Evolutionary conservation across 2,113 vertebrate species (phyloP).

Genomic region (Platycercus adscitus): DNA sequence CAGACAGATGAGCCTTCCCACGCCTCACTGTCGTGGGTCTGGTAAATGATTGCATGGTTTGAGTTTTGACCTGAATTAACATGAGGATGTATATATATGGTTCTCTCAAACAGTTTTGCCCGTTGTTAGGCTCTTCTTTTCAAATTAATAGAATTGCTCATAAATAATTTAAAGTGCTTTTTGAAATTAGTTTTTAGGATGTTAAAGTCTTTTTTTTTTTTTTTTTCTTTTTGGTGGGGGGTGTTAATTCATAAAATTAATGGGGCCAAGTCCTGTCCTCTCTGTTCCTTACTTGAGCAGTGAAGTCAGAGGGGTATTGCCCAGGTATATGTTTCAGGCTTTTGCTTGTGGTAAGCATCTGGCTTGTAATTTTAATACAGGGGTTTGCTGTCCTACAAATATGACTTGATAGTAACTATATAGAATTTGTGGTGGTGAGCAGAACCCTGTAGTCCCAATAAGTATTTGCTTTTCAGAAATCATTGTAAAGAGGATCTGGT

Average conservation of each 20-base stretch:
- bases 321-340: neutral
- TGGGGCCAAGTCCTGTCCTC: neutral
- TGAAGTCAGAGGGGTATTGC: neutral
- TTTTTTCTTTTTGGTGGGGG: neutral
- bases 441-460: neutral
- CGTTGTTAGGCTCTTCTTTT: constrained; percentile 1
- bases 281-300: neutral
- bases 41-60: constrained; percentile 33
- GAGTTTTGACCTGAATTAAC: neutral
- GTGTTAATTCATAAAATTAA: neutral
- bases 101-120: constrained; percentile 30
- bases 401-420: neutral
- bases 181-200: neutral
- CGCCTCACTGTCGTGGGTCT: neutral
- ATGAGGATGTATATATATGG: neutral
- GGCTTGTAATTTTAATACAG: neutral
- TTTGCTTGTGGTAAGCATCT: neutral
- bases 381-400: neutral
- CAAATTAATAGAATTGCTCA: neutral
- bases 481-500: neutral
- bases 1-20: neutral
- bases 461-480: neutral
- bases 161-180: neutral
- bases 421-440: neutral
- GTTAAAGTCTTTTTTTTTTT: neutral